Percentiles rank a stretch among this genome's conserved stretches.
Evolutionary conservation across 1,140 invertebrate genomes (phyloP).

Genomic region (Nephila pilipes): DNA sequence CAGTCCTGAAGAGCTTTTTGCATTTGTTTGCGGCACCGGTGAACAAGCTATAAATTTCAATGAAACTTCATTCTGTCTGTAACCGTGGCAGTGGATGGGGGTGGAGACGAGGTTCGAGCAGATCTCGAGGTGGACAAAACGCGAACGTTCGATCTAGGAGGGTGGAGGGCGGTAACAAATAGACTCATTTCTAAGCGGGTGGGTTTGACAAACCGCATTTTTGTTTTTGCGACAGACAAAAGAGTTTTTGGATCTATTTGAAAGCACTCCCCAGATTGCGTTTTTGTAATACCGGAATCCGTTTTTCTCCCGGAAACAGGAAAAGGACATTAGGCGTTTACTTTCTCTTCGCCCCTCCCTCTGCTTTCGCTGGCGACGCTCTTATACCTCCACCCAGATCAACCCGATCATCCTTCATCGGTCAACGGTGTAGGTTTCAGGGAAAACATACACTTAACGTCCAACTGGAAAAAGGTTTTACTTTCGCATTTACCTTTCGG

Average conservation of each 20-base stretch:
- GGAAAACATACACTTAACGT: neutral
- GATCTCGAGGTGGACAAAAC: neutral
- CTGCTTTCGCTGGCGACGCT: neutral
- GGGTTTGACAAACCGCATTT: conserved; percentile 65
- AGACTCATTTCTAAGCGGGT: conserved; percentile 16
- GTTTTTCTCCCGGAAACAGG: conserved; percentile 73
- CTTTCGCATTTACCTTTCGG: neutral
- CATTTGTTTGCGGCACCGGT: conserved; percentile 30
- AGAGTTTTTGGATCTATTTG: conserved; percentile 56
- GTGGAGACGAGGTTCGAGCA: too few species aligned
- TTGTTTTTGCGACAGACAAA: conserved; percentile 56
- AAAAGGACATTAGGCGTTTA: conserved; percentile 71
- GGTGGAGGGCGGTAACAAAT: conserved; percentile 18
- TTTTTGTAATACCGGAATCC: conserved; percentile 56
- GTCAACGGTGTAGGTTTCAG: neutral
- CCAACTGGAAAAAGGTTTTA: neutral
- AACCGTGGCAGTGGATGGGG: neutral
- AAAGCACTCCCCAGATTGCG: conserved; percentile 63
- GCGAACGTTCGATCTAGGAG: neutral
- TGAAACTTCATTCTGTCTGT: conserved; percentile 56
- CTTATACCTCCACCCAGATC: neutral
- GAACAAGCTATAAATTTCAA: conserved; percentile 76
- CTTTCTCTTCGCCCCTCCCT: neutral
- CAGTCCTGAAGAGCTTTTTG: conserved; percentile 6
- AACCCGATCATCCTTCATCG: neutral